Base-by-base conservation (phyloP, 2,888 invertebrate genomes). In the Tipula confusa region DNA sequence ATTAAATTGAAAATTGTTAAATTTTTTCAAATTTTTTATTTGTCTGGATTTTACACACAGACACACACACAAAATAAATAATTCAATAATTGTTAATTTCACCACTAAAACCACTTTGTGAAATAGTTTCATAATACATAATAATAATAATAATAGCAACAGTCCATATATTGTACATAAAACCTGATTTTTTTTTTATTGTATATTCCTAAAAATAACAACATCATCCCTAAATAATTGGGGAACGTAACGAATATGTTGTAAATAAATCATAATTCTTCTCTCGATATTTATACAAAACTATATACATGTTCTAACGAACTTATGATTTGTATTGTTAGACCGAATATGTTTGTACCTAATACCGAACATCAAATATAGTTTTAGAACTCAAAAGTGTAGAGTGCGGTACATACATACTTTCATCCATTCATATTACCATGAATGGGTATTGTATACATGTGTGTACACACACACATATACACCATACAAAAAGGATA, bases 41-140 rank as follows among this genome's bases (percentile, higher is more conserved):
- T 64, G 64, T 24, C 64, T 24, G 64, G 11, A 64, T 64, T 24
- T 64, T 9, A 43, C n/a, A 36, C 36, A 36, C 36, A 36, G 2
- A 36, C 6, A 36, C 4, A 64, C 24, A 64, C n/a, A n/a, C n/a
- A 24, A 64, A 24, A 64, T 24, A 24, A 64, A 64, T 64, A 64
- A 64, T 64, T 64, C 64, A 64, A 64, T 64, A 64, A 64, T 64
- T 64, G 24, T 64, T 64, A 64, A 64, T 64, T 64, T 64, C 64
- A 64, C 64, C 64, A 64, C 64, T 64, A 64, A 64, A 64, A 64
- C 64, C 64, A 64, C 64, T 64, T 64, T 64, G 64, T 18, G 24
- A 64, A 64, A 64, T 64, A 64, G 64, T 64, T 64, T 64, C 64
- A 64, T 24, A 64, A 64, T 64, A 64, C 24, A 64, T 24, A 64